Conservation (phyloP, 2,888 invertebrate species). For the Spilosoma lubricipeda region DNA sequence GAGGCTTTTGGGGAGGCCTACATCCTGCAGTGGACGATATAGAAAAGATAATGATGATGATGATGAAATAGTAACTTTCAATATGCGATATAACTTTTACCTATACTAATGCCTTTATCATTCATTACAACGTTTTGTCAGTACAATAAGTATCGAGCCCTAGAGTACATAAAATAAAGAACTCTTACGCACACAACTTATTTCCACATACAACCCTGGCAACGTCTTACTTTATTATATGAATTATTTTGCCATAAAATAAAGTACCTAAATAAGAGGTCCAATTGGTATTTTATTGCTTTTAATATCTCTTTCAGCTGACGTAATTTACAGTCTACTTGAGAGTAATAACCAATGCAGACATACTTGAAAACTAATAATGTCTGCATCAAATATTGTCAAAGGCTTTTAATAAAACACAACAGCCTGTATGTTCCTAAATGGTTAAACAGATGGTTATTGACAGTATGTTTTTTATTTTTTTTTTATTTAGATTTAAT, state of each 20-base stretch:
- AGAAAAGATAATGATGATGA: too few species aligned
- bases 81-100: too few species aligned
- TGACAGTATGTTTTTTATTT: not conserved
- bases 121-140: not conserved
- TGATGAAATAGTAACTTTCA: too few species aligned
- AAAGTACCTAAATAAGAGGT: slow-evolving; percentile 11
- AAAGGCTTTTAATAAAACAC: slow-evolving; percentile 7
- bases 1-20: too few species aligned
- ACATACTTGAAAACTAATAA: slow-evolving; percentile 14
- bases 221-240: slow-evolving; percentile 2
- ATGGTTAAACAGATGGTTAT: not conserved
- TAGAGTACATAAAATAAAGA: not conserved
- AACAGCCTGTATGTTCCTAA: not conserved
- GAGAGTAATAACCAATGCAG: slow-evolving; percentile 11
- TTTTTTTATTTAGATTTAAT: not conserved
- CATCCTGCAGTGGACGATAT: too few species aligned
- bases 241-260: slow-evolving; percentile 13
- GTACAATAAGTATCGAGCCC: not conserved
- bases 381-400: slow-evolving; percentile 6
- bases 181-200: not conserved
- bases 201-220: not conserved
- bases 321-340: slow-evolving; percentile 13
- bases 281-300: slow-evolving; percentile 12
- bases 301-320: slow-evolving; percentile 13
- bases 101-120: not conserved